Conservation (phyloP, 2,888 invertebrate species). For the Cetonia aurata region DNA sequence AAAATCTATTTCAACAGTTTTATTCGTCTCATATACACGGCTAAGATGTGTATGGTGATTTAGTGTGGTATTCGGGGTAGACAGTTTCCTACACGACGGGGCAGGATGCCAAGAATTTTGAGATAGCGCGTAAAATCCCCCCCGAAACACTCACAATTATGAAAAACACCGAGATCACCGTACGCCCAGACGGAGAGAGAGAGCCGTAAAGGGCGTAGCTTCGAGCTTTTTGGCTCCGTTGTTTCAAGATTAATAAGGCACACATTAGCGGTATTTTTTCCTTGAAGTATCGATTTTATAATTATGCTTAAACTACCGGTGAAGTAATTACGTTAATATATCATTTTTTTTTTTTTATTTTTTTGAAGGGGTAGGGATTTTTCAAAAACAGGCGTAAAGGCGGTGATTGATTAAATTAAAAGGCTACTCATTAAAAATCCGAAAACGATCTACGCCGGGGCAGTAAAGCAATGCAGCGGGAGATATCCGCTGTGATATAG, state of each 20-base stretch:
- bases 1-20: constrained; percentile 33
- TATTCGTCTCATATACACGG: constrained; percentile 15
- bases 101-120: constrained; percentile 36
- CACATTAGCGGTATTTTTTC: constrained; percentile 32
- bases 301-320: constrained; percentile 33
- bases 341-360: constrained; percentile 14
- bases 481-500: constrained; percentile 21
- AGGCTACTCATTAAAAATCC: constrained; percentile 6
- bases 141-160: constrained; percentile 24
- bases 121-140: constrained; percentile 20
- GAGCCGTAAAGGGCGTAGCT: too few species aligned
- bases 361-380: constrained; percentile 5
- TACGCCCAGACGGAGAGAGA: not conserved
- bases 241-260: constrained; percentile 31
- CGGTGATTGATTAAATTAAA: constrained; percentile 29
- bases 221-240: not conserved
- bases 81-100: constrained; percentile 27
- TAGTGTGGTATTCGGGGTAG: constrained; percentile 30
- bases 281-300: constrained; percentile 35
- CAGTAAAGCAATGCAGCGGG: not conserved
- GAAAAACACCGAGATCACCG: not conserved
- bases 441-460: not conserved
- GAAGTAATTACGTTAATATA: constrained; percentile 38
- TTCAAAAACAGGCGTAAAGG: constrained; percentile 34
- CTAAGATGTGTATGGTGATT: constrained; percentile 29